A percentile compares a stretch with the other conserved stretches of the same genome.
Evolutionary conservation across 2,888 invertebrate species (phyloP).

Genomic region (Drosophila maculinotata): DNA sequence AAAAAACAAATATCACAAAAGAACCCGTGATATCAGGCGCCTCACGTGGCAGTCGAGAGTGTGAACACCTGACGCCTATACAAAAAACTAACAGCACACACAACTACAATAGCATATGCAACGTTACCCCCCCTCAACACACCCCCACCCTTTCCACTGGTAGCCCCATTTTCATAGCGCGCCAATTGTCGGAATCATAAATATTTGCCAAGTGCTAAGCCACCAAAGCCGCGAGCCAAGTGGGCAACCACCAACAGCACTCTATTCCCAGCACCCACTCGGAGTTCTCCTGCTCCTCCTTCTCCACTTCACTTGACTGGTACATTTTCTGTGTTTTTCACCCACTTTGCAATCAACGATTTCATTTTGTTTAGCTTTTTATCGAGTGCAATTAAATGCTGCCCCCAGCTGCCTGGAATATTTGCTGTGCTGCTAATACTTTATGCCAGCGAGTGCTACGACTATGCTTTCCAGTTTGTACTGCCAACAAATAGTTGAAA

Average conservation of each 20-base stretch:
- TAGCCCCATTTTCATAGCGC: slow-evolving; percentile 10
- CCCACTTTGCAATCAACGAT: slow-evolving; percentile 51
- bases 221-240: slow-evolving; percentile 38
- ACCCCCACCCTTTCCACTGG: background rate
- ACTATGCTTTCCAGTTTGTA: background rate
- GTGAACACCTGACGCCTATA: slow-evolving; percentile 18
- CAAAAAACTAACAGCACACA: slow-evolving; percentile 17
- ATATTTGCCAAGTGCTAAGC: slow-evolving; percentile 58
- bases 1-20: background rate
- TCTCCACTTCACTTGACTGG: background rate
- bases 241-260: slow-evolving; percentile 16
- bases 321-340: background rate
- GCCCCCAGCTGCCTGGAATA: slow-evolving; percentile 26
- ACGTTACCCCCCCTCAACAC: background rate
- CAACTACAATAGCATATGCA: slow-evolving; percentile 2
- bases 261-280: background rate
- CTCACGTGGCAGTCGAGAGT: slow-evolving; percentile 24
- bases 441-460: background rate
- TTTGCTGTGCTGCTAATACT: background rate
- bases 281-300: background rate
- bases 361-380: slow-evolving; percentile 49
- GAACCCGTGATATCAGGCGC: slow-evolving; percentile 32
- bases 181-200: slow-evolving; percentile 39
- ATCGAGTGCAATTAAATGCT: slow-evolving; percentile 54
- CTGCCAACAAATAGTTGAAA: background rate